A percentile compares a stretch with the other conserved stretches of the same genome.
Conservation (phyloP, 2,113 vertebrate species). For the Leptosomus discolor region DNA sequence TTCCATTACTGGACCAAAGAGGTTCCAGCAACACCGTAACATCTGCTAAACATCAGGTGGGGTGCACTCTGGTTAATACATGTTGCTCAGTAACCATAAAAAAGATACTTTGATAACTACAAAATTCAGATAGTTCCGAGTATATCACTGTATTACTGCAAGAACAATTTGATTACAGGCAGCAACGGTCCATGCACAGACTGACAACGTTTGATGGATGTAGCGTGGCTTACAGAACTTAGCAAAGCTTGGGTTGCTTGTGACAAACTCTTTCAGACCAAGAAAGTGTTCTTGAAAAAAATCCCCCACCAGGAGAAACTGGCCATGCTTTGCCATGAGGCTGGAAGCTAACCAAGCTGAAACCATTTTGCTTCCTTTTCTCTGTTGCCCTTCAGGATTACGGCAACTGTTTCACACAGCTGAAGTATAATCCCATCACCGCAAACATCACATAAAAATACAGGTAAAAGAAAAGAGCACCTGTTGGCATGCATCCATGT, state of each 20-base stretch:
- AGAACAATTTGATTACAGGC: not conserved
- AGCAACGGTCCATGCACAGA: not conserved
- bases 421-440: not conserved
- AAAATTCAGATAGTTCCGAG: slow-evolving; percentile 40
- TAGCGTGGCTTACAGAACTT: not conserved
- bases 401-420: not conserved
- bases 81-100: slow-evolving; percentile 57
- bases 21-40: slow-evolving; percentile 40
- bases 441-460: not conserved
- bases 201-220: not conserved
- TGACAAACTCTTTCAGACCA: not conserved
- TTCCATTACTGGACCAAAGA: slow-evolving; percentile 54
- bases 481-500: not conserved
- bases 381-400: not conserved
- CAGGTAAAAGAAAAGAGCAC: not conserved
- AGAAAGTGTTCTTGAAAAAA: not conserved
- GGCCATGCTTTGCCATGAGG: not conserved
- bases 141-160: slow-evolving; percentile 14
- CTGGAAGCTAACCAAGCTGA: not conserved
- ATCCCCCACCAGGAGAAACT: not conserved
- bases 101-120: slow-evolving; percentile 58
- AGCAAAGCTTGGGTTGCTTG: not conserved
- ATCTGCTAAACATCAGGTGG: slow-evolving; percentile 64
- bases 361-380: not conserved
- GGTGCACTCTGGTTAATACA: slow-evolving; percentile 39